Evolutionary conservation across 2,797 vertebrate genomes (phyloP), one percentile per base, ranked within the genome.

Genomic region (Acanthiza pusilla): DNA sequence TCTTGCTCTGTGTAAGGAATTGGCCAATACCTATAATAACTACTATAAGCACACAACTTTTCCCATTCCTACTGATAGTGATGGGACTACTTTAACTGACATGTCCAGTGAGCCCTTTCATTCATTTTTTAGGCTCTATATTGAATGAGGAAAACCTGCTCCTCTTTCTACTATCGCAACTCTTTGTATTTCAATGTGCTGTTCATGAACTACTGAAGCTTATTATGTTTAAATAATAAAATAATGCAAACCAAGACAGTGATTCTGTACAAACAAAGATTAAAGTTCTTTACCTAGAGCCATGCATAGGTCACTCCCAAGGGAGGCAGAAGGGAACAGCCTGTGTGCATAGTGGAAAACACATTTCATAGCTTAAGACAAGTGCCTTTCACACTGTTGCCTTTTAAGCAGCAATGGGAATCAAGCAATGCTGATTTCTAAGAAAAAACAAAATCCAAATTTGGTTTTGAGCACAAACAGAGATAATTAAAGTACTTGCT

Each of bases 401-500:
- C 53, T 94, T 89, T 91, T 86, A 85, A 85, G 18, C 50, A 77
- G 70, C 54, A 85, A 82, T 29, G 84, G 67, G 82, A 96, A 85
- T 86, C 81, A 95, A 92, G 88, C 40, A 57, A 88, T 57, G 68
- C 50, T 96, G 68, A 90, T 81, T 93, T 95, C 82, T 53, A 66
- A 82, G 78, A 40, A 93, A 50, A 89, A 68, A 91, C 85, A 66
- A 51, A 61, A 51, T n/a, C 48, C 34, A 61, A 83, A 92, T 92
- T 91, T 94, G 83, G 75, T 95, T 94, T 95, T 2, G 12, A 94
- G 88, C 80, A 61, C 78, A 96, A 96, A 96, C 79, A 93, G 71
- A 62, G 75, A 92, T 96, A 96, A 96, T 97, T 98, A 96, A 96
- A 85, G 82, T 61, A 88, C 50, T 95, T 87, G 61, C 68, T 95